phyloP scores from a whole-genome alignment of 1,140 invertebrate species.

The Cydia splendana region DNA sequence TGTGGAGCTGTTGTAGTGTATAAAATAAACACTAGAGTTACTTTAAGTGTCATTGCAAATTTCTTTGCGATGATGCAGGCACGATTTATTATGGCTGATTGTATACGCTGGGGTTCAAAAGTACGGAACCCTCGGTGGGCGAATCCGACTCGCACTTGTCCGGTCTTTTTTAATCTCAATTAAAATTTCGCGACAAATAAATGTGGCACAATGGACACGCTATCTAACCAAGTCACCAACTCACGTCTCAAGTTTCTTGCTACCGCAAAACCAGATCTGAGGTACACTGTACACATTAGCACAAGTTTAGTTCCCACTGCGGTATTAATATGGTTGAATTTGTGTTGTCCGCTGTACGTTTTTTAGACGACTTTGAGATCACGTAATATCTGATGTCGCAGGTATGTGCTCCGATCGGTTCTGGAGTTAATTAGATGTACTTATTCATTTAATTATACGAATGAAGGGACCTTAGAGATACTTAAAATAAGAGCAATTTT shows the following conservation, averaged over 20 bases:
- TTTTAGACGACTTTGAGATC: slow-evolving; percentile 18
- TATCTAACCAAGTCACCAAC: slow-evolving; percentile 14
- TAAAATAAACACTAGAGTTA: background rate
- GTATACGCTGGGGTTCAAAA: too few relatives aligned
- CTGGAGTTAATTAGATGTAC: slow-evolving; percentile 19
- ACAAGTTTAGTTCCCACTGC: slow-evolving; percentile 5
- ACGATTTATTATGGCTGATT: too few relatives aligned
- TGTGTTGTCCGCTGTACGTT: slow-evolving; percentile 4
- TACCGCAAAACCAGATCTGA: slow-evolving; percentile 30
- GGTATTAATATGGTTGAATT: background rate
- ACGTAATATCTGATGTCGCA: slow-evolving; percentile 21
- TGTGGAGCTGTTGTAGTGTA: slow-evolving; percentile 2
- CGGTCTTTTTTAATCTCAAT: background rate
- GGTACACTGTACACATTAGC: slow-evolving; percentile 1
- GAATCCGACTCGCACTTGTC: too few relatives aligned
- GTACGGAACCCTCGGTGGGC: too few relatives aligned
- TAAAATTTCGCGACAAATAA: background rate
- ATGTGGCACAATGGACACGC: slow-evolving; percentile 6
- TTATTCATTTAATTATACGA: background rate
- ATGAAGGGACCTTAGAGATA: background rate
- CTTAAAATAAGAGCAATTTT: background rate
- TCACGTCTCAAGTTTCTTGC: slow-evolving; percentile 29
- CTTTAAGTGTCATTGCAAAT: background rate
- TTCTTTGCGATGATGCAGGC: background rate
- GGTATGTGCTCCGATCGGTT: slow-evolving; percentile 3